Percentiles rank a stretch among this genome's conserved stretches.
Evolutionary conservation across 2,113 vertebrate genomes (phyloP).

Genomic region (Erythrocercus mccallii): DNA sequence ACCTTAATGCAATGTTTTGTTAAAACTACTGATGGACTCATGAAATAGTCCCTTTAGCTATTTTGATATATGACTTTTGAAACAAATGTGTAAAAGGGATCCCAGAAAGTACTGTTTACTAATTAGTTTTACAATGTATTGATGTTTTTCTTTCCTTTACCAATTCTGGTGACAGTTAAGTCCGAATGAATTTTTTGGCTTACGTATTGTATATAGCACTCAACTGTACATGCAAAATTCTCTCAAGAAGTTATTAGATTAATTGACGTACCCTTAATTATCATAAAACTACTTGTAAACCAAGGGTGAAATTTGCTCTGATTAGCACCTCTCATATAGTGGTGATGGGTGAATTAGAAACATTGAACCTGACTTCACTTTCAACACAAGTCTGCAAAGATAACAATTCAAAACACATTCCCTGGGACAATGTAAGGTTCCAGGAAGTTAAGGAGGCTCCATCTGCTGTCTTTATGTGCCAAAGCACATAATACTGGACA

Average conservation of each 20-base stretch:
- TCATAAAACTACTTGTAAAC: background rate
- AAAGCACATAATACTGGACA: background rate
- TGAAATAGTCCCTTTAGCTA: background rate
- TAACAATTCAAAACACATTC: background rate
- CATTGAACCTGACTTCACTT: background rate
- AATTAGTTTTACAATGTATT: background rate
- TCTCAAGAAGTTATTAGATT: background rate
- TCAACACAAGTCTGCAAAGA: background rate
- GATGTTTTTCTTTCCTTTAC: background rate
- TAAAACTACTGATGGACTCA: background rate
- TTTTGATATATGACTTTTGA: background rate
- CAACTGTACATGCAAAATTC: background rate
- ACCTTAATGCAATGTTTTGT: background rate
- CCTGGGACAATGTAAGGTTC: background rate
- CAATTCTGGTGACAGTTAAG: background rate
- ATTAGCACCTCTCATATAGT: background rate
- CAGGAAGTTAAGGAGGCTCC: background rate
- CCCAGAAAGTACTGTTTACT: background rate
- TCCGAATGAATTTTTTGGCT: background rate
- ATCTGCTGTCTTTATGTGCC: background rate
- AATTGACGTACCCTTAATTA: background rate
- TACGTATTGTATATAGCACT: background rate
- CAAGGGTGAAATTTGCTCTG: background rate
- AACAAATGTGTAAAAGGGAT: background rate
- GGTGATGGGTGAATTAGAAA: background rate